Evolutionary conservation across 2,888 invertebrate species (phyloP).

Genomic region (Anaspis maculata): DNA sequence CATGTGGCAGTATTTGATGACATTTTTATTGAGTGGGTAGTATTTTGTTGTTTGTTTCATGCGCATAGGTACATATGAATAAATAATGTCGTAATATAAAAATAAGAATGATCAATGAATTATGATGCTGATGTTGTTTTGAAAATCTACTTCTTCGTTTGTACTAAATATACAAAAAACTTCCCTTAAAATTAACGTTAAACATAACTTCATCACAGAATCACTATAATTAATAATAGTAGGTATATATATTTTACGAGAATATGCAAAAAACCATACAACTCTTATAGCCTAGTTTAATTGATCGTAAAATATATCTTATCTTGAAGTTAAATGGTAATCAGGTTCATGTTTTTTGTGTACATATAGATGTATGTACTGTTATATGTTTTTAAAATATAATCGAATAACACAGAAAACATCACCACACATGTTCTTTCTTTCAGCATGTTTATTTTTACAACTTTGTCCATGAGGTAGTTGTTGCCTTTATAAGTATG

Average conservation of each 20-base stretch:
- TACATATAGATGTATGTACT: no score
- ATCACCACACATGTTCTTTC: constrained; percentile 8
- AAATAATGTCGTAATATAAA: no score
- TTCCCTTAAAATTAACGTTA: constrained; percentile 19
- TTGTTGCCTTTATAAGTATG: constrained; percentile 21
- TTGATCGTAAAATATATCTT: constrained; percentile 21
- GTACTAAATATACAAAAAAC: constrained; percentile 19
- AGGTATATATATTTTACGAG: constrained; percentile 28
- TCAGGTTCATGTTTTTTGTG: no score
- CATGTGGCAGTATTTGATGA: no score
- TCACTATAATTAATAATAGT: constrained; percentile 28
- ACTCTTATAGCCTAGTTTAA: constrained; percentile 17
- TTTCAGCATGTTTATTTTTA: not conserved
- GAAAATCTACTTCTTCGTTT: no score
- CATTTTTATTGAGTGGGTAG: no score
- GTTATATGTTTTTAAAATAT: no score
- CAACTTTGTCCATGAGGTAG: constrained; percentile 12
- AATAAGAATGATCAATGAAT: no score
- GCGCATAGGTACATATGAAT: no score
- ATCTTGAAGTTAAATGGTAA: constrained; percentile 10
- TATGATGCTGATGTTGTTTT: no score
- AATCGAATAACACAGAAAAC: constrained; percentile 6
- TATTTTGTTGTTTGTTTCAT: no score
- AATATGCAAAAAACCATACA: constrained; percentile 33
- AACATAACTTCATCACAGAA: constrained; percentile 29